A percentile compares a stretch with the other conserved stretches of the same genome.
Conservation (phyloP, 2,113 vertebrate genomes). For the Myrmecobius fasciatus region DNA sequence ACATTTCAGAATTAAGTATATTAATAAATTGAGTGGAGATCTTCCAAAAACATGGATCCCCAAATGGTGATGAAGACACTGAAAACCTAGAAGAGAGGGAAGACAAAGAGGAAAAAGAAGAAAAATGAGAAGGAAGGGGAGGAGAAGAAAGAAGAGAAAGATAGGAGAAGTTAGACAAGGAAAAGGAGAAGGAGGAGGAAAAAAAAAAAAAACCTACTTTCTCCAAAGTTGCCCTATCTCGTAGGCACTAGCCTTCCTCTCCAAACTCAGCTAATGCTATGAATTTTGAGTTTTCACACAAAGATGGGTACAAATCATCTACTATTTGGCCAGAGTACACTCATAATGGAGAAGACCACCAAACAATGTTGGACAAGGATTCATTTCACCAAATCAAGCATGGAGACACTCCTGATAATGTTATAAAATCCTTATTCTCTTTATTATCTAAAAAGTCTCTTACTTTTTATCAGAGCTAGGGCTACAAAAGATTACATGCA, state of each 20-base stretch:
- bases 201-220: too few relatives aligned
- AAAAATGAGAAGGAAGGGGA: too few relatives aligned
- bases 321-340: constrained; percentile 1
- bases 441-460: constrained; percentile 60
- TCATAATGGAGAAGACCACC: background rate
- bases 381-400: background rate
- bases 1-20: background rate
- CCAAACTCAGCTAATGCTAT: background rate
- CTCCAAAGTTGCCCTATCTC: background rate
- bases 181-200: too few relatives aligned
- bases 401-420: background rate
- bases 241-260: constrained; percentile 14
- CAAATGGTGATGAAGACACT: background rate
- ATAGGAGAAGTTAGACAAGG: too few relatives aligned
- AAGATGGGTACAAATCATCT: constrained; percentile 1
- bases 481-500: constrained; percentile 63
- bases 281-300: constrained; percentile 30
- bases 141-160: too few relatives aligned
- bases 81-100: background rate
- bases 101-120: too few relatives aligned
- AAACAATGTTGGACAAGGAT: background rate
- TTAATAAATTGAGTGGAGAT: background rate
- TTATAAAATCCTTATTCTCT: constrained; percentile 45
- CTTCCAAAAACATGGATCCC: background rate
- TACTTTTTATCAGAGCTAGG: constrained; percentile 36